Evolutionary conservation across 1,140 invertebrate species (phyloP).

Genomic region (Drosophila parabipectinata): DNA sequence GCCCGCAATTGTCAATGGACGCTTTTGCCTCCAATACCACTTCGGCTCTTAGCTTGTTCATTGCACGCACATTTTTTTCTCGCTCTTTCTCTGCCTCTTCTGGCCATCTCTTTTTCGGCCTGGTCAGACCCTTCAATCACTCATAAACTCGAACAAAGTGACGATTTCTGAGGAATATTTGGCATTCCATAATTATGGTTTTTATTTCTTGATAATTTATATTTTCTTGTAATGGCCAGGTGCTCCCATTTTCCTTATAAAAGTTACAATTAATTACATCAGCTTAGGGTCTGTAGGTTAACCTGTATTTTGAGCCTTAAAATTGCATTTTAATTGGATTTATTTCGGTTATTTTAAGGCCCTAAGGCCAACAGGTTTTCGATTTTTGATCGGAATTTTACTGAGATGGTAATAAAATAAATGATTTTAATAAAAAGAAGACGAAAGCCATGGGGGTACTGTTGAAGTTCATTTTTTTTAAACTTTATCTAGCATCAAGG

Average conservation of each 20-base stretch:
- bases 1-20: conserved; percentile 14
- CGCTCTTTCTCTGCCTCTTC: conserved; percentile 14
- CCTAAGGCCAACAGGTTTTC: conserved; percentile 32
- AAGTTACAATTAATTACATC: conserved; percentile 32
- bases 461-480: neutral
- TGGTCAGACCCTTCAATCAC: conserved; percentile 37
- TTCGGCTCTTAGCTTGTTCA: conserved; percentile 33
- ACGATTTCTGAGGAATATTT: neutral
- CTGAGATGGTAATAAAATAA: neutral
- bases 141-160: conserved; percentile 6
- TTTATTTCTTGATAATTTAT: neutral
- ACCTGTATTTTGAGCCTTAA: conserved; percentile 11
- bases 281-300: conserved; percentile 23
- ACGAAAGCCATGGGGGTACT: neutral
- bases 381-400: neutral
- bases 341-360: conserved; percentile 26
- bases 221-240: neutral
- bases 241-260: neutral
- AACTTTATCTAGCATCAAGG: no score
- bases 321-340: conserved; percentile 39
- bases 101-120: conserved; percentile 3
- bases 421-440: neutral
- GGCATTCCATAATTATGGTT: neutral
- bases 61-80: conserved; percentile 23
- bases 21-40: conserved; percentile 12